phyloP scores from a whole-genome alignment of 2,888 invertebrate genomes.

The Horisme vitalbata region DNA sequence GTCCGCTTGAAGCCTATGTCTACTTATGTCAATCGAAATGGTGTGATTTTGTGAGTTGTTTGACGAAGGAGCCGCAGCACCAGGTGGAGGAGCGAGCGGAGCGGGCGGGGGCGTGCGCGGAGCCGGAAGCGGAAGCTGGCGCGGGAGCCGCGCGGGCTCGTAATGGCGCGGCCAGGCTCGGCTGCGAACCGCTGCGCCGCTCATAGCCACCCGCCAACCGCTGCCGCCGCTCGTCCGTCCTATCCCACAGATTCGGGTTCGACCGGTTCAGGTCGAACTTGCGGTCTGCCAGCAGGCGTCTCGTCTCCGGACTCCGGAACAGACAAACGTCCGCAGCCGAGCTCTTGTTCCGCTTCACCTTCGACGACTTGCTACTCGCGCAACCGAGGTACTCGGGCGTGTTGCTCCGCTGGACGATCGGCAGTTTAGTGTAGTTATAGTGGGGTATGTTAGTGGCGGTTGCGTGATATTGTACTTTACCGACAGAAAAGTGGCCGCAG shows the following conservation, averaged over 20 bases:
- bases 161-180: slow-evolving; percentile 70
- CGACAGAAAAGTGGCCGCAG: slow-evolving; percentile 85
- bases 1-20: slow-evolving; percentile 26
- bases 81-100: slow-evolving; percentile 86
- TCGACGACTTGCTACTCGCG: slow-evolving; percentile 49
- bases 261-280: slow-evolving; percentile 74
- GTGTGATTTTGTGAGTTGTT: slow-evolving; percentile 89
- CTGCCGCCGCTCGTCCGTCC: slow-evolving; percentile 57
- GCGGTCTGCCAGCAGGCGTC: slow-evolving; percentile 65
- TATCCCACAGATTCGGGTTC: slow-evolving; percentile 74
- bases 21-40: slow-evolving; percentile 85
- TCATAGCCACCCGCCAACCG: slow-evolving; percentile 50
- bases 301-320: slow-evolving; percentile 63
- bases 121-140: slow-evolving; percentile 37
- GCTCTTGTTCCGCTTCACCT: slow-evolving; percentile 78
- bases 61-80: slow-evolving; percentile 92
- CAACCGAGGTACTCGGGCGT: slow-evolving; percentile 63
- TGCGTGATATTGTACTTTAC: slow-evolving; percentile 88
- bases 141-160: slow-evolving; percentile 71
- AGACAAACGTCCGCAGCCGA: slow-evolving; percentile 71
- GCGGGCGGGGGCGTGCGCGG: slow-evolving; percentile 51
- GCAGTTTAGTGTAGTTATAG: slow-evolving; percentile 70
- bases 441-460: slow-evolving; percentile 78
- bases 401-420: slow-evolving; percentile 61
- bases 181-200: slow-evolving; percentile 71